Base-by-base conservation (phyloP, 1,140 invertebrate genomes). In the Cyclargus thomasi region DNA sequence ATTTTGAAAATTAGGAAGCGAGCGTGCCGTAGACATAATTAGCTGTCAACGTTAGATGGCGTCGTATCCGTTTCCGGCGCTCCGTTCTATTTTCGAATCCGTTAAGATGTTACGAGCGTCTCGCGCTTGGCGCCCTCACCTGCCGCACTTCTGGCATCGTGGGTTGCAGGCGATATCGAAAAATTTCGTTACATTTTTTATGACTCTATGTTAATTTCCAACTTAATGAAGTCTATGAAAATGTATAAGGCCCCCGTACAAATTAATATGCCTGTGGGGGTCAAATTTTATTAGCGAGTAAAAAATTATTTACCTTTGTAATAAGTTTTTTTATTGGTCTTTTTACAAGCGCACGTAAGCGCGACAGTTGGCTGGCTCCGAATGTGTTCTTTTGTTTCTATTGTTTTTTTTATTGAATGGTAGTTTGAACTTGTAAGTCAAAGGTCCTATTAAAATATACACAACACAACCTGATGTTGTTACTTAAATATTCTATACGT, bases 201-300 rank as follows among this genome's bases (percentile, higher is more conserved):
- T 88, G 78, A 78, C 80, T 74, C 81, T 88, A 90, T 90, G 88
- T 88, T 90, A 90, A 90, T 90, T 90, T 84, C 81, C 86, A 86
- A 90, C 77, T 81, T 90, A 90, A 90, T 90, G 88, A 90, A 83
- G 84, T 77, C 87, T 83, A 90, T 89, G 86, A 89, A 89, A 89
- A 88, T 88, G 79, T 90, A 89, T 90, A 87, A 88, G 84, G 73
- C 78, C 73, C 67, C 74, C 74, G 77, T 76, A 83, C 76, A 76
- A 88, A 90, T 90, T 90, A 88, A 88, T 90, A 86, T 76, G 70
- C 74, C 74, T 76, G 72, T 71, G 79, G 82, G 84, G 84, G 81
- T 79, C 83, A 81, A 70, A 78, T 82, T 87, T 86, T 85, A 80
- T 81, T 76, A 79, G 73, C 65, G 64, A 67, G 64, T 72, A 80